A percentile compares a stretch with the other conserved stretches of the same genome.
Conservation (phyloP, 2,797 vertebrate species). For the Austrolebias charrua region DNA sequence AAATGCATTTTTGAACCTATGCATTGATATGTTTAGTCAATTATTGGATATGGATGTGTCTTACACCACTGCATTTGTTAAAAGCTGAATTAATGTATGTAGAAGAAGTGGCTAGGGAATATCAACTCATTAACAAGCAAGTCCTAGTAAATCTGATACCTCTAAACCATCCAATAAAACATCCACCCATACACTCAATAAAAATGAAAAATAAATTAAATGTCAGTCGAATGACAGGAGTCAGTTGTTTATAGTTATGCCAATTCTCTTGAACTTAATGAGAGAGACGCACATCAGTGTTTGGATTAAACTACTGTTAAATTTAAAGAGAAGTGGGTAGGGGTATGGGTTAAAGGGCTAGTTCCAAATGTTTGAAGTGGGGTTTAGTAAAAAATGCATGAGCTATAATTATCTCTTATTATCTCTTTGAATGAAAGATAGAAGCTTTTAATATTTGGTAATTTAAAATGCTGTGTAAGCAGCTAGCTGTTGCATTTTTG, state of each 20-base stretch:
- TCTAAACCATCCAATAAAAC: constrained; percentile 12
- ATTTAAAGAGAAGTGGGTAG: not conserved
- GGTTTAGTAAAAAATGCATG: too few relatives aligned
- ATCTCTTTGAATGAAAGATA: too few relatives aligned
- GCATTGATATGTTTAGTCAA: not conserved
- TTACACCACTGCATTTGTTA: not conserved
- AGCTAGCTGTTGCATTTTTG: too few relatives aligned
- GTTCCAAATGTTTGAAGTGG: too few relatives aligned
- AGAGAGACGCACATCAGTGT: not conserved
- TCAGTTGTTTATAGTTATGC: not conserved
- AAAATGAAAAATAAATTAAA: constrained; percentile 19
- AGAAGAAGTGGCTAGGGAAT: constrained; percentile 5
- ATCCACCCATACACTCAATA: constrained; percentile 12
- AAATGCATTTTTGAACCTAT: not conserved
- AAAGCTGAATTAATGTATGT: not conserved
- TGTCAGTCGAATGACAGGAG: constrained; percentile 4
- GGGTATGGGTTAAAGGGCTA: too few relatives aligned
- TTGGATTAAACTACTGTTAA: constrained; percentile 1
- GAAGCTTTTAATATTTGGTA: too few relatives aligned
- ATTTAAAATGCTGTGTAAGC: too few relatives aligned
- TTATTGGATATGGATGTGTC: not conserved
- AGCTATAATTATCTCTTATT: too few relatives aligned
- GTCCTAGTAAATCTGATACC: not conserved
- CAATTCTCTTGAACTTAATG: not conserved
- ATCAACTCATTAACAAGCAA: constrained; percentile 6